Conservation (phyloP, 2,113 vertebrate genomes). For the Panthera leo region DNA sequence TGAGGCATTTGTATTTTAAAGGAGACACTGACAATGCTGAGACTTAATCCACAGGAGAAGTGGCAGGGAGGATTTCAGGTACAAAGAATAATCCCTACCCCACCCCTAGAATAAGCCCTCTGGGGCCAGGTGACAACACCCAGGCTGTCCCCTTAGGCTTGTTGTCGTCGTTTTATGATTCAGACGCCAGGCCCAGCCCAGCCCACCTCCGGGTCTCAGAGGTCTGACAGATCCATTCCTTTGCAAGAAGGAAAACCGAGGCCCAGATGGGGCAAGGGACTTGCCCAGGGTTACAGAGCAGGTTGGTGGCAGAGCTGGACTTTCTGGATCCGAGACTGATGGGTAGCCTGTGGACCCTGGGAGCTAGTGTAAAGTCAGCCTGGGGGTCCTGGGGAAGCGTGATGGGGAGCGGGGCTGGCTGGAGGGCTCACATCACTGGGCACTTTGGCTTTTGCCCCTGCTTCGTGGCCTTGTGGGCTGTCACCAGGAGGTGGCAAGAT, state of each 20-base stretch:
- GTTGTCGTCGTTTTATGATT: neutral
- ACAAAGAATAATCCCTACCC: neutral
- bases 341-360: neutral
- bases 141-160: neutral
- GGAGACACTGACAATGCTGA: neutral
- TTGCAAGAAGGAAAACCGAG: neutral
- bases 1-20: neutral
- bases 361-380: neutral
- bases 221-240: neutral
- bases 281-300: neutral
- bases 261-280: neutral
- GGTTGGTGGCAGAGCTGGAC: neutral
- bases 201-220: neutral
- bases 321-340: neutral
- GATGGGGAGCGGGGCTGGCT: neutral
- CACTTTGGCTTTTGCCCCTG: neutral
- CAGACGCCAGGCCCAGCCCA: neutral
- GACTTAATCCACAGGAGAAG: neutral
- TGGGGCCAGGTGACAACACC: neutral
- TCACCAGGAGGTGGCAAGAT: neutral
- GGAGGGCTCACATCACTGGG: accelerated
- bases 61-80: neutral
- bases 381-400: neutral
- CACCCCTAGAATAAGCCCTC: neutral
- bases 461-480: neutral